These are phyloP conservation scores for Chirona hameri DNA, from an alignment of 2,888 invertebrate genomes.

Conservation along the genomic window DNA sequence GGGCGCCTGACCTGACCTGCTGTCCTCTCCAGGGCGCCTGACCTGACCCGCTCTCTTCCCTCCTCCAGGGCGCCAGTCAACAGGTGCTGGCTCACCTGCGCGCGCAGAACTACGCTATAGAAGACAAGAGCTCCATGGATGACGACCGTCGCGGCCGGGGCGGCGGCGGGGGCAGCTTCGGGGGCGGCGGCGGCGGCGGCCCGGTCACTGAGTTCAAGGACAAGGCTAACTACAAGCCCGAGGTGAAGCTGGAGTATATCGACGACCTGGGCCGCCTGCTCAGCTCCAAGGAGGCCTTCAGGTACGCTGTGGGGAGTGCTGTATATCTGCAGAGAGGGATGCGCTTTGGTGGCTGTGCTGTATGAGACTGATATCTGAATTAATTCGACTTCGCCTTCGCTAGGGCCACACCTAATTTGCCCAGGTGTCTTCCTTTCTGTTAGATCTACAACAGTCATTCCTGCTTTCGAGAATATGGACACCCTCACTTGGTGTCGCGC, in stretches of 20 bases:
- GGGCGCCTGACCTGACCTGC: conserved; percentile 28
- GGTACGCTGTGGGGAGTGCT: conserved; percentile 33
- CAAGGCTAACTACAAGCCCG: conserved; percentile 83
- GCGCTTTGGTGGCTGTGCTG: too few species aligned
- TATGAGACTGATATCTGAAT: too few species aligned
- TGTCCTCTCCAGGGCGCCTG: neutral
- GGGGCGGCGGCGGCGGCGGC: conserved; percentile 71
- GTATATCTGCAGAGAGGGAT: too few species aligned
- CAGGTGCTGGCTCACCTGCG: conserved; percentile 66
- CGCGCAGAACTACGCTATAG: conserved; percentile 75
- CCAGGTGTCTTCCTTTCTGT: too few species aligned
- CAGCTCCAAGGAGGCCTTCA: conserved; percentile 92
- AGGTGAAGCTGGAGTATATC: conserved; percentile 92
- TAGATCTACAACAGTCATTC: too few species aligned
- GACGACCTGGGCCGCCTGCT: conserved; percentile 92
- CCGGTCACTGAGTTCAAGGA: conserved; percentile 90
- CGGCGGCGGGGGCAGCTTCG: conserved; percentile 60
- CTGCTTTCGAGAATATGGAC: too few species aligned
- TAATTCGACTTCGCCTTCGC: too few species aligned
- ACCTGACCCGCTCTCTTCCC: neutral
- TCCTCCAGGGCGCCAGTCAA: conserved; percentile 42
- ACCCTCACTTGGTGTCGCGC: too few species aligned
- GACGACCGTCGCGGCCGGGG: conserved; percentile 62
- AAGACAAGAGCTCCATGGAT: conserved; percentile 76
- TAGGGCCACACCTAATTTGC: too few species aligned